Conservation (phyloP, 2,888 invertebrate species). For the Heterodera filipjevi region DNA sequence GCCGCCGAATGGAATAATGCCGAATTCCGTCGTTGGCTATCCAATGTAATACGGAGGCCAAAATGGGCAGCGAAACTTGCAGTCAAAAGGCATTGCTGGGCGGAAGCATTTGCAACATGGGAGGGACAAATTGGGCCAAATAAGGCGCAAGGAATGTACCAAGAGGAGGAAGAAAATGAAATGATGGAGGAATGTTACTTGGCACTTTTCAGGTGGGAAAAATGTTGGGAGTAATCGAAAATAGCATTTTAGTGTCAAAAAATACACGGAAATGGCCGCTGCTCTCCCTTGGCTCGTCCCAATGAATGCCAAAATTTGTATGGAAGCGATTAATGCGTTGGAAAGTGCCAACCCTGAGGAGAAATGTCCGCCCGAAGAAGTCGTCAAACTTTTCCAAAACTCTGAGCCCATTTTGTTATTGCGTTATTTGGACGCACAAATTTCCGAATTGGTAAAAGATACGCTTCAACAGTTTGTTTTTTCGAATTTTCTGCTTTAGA, state of each 20-base stretch:
- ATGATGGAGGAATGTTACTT: constrained; percentile 15
- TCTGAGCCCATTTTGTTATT: neutral
- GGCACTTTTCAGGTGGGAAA: neutral
- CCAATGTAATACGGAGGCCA: neutral
- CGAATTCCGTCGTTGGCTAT: constrained; percentile 8
- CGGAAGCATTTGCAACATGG: constrained; percentile 15
- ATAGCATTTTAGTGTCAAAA: constrained; percentile 8
- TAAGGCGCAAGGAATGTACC: too few relatives aligned
- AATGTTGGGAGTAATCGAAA: neutral
- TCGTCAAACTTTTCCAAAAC: constrained; percentile 24
- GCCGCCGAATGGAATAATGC: constrained; percentile 11
- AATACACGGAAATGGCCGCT: neutral
- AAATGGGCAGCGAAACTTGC: constrained; percentile 24
- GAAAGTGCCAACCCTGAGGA: constrained; percentile 14
- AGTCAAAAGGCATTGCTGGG: neutral
- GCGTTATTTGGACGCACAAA: constrained; percentile 11
- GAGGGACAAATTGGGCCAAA: neutral
- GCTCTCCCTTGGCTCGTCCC: constrained; percentile 9
- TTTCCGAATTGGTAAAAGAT: constrained; percentile 16
- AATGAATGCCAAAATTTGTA: constrained; percentile 13
- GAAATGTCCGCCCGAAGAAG: neutral
- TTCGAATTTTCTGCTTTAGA: neutral
- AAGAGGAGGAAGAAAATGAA: neutral
- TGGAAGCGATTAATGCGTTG: constrained; percentile 22
- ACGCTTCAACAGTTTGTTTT: neutral